A percentile compares a stretch with the other conserved stretches of the same genome.
phyloP scores from a whole-genome alignment of 1,140 invertebrate species.

The Sminthurides bifidus region DNA sequence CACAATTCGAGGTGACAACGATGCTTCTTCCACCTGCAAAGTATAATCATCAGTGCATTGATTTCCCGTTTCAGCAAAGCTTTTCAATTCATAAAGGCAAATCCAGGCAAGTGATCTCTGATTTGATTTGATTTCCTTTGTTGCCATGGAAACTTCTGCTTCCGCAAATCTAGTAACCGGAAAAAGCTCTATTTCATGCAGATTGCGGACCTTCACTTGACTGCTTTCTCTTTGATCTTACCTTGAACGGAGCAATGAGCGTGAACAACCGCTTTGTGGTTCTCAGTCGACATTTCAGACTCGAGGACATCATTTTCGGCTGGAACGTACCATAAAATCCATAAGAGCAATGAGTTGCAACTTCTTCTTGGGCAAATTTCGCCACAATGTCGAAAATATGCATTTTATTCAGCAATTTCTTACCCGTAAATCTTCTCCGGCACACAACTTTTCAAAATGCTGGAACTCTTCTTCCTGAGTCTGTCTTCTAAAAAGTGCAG shows the following conservation, averaged over 20 bases:
- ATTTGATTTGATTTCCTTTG: no score
- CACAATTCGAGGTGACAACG: slow-evolving; percentile 41
- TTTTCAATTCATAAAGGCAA: no score
- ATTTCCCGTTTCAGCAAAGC: no score
- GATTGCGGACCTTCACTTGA: no score
- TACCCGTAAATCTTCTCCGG: slow-evolving; percentile 34
- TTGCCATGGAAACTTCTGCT: no score
- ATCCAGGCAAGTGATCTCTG: no score
- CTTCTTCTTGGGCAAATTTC: background rate
- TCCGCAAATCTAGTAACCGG: no score
- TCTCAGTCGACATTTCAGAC: slow-evolving; percentile 39
- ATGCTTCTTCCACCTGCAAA: slow-evolving; percentile 40
- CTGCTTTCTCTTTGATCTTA: no score
- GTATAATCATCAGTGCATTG: no score
- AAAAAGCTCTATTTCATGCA: no score
- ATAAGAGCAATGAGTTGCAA: no score
- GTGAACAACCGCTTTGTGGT: slow-evolving; percentile 38
- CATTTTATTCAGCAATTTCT: background rate
- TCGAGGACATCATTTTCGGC: slow-evolving; percentile 31
- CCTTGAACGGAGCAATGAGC: slow-evolving; percentile 39
- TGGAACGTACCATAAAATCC: no score
- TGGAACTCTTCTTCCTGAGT: slow-evolving; percentile 35
- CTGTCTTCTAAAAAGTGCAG: slow-evolving; percentile 33
- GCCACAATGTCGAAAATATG: background rate
- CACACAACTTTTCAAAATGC: slow-evolving; percentile 38